These are phyloP conservation scores for Aphelenchoides bicaudatus DNA, from an alignment of 2,888 invertebrate genomes.

Conservation along the genomic window DNA sequence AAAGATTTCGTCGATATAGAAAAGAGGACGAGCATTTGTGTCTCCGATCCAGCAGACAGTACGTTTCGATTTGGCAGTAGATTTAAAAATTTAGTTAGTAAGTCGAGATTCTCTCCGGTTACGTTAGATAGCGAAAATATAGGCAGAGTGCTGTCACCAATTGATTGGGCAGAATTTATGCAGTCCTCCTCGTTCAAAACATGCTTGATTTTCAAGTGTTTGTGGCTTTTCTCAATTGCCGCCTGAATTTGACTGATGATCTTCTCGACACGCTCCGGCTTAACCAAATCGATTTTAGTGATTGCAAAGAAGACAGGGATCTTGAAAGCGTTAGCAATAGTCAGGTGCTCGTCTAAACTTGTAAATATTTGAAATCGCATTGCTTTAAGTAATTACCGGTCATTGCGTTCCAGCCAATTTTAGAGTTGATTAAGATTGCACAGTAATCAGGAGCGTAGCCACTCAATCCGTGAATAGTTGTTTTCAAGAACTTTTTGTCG, in stretches of 20 bases:
- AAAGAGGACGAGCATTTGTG: slow-evolving; percentile 61
- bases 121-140: slow-evolving; percentile 76
- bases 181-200: background rate
- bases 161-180: slow-evolving; percentile 72
- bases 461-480: slow-evolving; percentile 82
- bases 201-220: background rate
- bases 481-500: slow-evolving; percentile 88
- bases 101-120: slow-evolving; percentile 67
- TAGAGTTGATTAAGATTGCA: slow-evolving; percentile 69
- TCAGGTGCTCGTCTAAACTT: slow-evolving; percentile 89
- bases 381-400: too few species aligned
- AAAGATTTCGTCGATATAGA: slow-evolving; percentile 84
- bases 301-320: slow-evolving; percentile 86
- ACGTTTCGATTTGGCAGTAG: slow-evolving; percentile 57
- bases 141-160: slow-evolving; percentile 63
- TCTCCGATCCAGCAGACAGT: background rate
- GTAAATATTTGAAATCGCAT: too few species aligned
- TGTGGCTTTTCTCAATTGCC: background rate
- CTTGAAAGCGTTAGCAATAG: slow-evolving; percentile 68
- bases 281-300: slow-evolving; percentile 85
- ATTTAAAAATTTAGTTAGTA: slow-evolving; percentile 68
- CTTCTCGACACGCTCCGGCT: slow-evolving; percentile 60
- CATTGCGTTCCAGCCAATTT: slow-evolving; percentile 66
- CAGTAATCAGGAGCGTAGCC: slow-evolving; percentile 66
- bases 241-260: slow-evolving; percentile 18